Percentiles rank a stretch among this genome's conserved stretches.
These are phyloP conservation scores for Caenorhabditis auriculariae DNA, from an alignment of 2,888 invertebrate genomes.

Conservation along the genomic window DNA sequence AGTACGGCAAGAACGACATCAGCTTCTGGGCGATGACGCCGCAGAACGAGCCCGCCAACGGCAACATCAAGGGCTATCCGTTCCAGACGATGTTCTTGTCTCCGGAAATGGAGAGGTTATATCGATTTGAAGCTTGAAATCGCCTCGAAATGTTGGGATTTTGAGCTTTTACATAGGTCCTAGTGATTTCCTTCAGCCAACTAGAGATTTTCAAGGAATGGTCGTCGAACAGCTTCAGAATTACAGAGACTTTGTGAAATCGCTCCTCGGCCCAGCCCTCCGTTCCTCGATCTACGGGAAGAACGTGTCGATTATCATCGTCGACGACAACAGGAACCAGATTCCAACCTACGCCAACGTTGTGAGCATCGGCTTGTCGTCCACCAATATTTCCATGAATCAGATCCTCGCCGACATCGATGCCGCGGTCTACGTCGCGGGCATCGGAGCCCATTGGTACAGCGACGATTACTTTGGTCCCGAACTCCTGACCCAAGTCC, in stretches of 20 bases:
- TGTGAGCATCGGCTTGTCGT: background rate
- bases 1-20: background rate
- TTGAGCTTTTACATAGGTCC: too few relatives aligned
- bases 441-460: background rate
- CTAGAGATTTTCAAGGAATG: too few relatives aligned
- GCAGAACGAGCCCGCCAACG: background rate
- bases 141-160: background rate
- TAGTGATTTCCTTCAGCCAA: too few relatives aligned
- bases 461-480: background rate
- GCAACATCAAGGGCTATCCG: background rate
- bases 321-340: background rate
- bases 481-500: background rate
- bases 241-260: background rate
- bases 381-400: too few relatives aligned
- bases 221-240: too few relatives aligned
- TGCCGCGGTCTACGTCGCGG: background rate
- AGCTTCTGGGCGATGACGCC: background rate
- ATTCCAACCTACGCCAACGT: background rate
- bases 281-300: too few relatives aligned
- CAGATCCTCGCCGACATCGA: background rate
- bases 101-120: conserved; percentile 1
- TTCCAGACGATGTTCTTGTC: conserved; percentile 5
- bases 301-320: background rate
- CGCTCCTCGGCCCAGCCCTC: background rate
- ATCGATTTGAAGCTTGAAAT: background rate